Conservation (phyloP, 2,113 vertebrate genomes). For the Chaetorhynchus papuensis region DNA sequence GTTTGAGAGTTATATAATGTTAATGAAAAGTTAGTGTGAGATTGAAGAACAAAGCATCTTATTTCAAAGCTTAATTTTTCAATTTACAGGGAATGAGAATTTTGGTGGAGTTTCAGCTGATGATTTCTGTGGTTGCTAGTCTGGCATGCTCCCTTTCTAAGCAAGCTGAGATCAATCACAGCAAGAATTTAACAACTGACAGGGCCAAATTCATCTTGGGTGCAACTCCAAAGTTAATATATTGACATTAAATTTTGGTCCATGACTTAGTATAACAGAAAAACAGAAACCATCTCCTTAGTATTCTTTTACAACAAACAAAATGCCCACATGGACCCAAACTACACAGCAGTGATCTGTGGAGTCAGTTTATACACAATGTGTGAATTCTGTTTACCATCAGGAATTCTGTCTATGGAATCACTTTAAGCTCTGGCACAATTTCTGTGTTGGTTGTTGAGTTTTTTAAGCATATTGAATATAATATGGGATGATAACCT, state of each 20-base stretch:
- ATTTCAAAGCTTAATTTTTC: conserved; percentile 50
- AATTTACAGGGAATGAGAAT: conserved; percentile 24
- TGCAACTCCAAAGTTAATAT: neutral
- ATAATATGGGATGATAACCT: neutral
- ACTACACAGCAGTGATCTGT: neutral
- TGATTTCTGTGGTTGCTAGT: conserved; percentile 41
- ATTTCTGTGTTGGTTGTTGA: neutral
- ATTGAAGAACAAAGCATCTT: conserved; percentile 25
- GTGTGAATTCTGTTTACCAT: neutral
- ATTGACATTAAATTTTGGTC: neutral
- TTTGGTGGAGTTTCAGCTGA: conserved; percentile 7
- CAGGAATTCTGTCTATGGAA: neutral
- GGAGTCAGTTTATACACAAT: neutral
- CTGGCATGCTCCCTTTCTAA: neutral
- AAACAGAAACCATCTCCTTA: neutral
- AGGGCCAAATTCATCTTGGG: conserved; percentile 15
- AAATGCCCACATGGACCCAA: neutral
- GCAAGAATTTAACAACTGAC: conserved; percentile 25
- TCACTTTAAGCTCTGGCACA: neutral
- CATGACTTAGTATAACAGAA: neutral
- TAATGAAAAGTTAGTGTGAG: conserved; percentile 20
- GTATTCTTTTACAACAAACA: neutral
- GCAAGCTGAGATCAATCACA: conserved; percentile 34
- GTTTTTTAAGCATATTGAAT: neutral
- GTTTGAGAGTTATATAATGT: neutral